Conservation (phyloP, 2,797 vertebrate genomes). For the Halcyon badia region DNA sequence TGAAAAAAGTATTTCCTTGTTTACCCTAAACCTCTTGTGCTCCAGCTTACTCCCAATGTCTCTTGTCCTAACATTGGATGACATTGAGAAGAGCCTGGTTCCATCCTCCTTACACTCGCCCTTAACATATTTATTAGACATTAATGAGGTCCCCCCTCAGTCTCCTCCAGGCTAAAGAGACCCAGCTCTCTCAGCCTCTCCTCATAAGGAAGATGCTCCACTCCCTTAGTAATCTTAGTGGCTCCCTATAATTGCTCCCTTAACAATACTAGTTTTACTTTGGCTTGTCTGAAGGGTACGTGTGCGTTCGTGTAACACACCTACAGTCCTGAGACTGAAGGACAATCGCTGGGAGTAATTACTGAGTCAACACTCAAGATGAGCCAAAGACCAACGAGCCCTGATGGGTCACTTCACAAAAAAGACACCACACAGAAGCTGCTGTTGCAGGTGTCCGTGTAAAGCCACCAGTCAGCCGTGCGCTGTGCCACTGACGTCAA, state of each 20-base stretch:
- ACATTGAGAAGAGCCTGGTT: too few relatives aligned
- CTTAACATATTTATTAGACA: too few relatives aligned
- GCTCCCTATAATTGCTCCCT: not conserved
- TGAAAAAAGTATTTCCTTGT: too few relatives aligned
- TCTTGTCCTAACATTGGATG: too few relatives aligned
- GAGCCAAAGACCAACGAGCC: not conserved
- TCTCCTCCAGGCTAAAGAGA: too few relatives aligned
- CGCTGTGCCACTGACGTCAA: not conserved
- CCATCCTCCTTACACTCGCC: too few relatives aligned
- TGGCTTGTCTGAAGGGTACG: not conserved
- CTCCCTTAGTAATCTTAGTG: too few relatives aligned
- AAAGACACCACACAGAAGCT: not conserved
- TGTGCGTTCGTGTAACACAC: not conserved
- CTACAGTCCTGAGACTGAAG: not conserved
- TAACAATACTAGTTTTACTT: not conserved
- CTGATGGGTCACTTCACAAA: not conserved
- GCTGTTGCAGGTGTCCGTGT: rapidly evolving
- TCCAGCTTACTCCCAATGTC: too few relatives aligned
- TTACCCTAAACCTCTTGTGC: too few relatives aligned
- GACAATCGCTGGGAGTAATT: not conserved
- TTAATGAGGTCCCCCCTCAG: too few relatives aligned
- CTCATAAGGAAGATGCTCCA: too few relatives aligned
- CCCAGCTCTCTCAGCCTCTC: too few relatives aligned
- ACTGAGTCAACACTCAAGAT: not conserved
- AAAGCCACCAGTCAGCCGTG: not conserved